Evolutionary conservation across 2,888 invertebrate species (phyloP).

Genomic region (Isotomurus palustris): DNA sequence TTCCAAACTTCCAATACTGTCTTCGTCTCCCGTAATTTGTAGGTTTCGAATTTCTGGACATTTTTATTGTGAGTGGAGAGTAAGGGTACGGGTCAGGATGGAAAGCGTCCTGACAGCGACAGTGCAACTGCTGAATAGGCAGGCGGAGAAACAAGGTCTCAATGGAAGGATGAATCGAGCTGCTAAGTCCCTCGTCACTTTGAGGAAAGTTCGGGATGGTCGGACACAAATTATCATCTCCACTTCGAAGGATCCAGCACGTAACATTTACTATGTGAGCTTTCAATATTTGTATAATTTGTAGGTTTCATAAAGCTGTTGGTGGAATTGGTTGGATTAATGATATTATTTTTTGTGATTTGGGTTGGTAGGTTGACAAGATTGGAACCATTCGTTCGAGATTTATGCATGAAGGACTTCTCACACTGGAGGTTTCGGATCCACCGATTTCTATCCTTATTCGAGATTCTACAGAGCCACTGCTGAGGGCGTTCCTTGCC

Average conservation of each 20-base stretch:
- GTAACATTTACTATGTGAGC: not conserved
- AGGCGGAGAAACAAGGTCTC: slow-evolving; percentile 16
- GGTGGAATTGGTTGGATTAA: not conserved
- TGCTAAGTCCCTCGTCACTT: slow-evolving; percentile 16
- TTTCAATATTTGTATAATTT: not conserved
- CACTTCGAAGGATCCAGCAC: not conserved
- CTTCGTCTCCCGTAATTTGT: slow-evolving; percentile 2
- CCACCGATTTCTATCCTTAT: slow-evolving; percentile 27
- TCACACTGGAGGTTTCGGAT: slow-evolving; percentile 26
- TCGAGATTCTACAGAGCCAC: slow-evolving; percentile 4
- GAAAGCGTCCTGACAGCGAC: too few relatives aligned
- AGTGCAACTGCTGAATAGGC: slow-evolving; percentile 9
- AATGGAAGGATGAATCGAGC: not conserved
- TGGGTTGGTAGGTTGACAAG: slow-evolving; percentile 7
- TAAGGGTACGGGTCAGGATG: too few relatives aligned
- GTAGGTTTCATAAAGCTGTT: not conserved
- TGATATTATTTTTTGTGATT: not conserved
- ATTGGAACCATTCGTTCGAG: slow-evolving; percentile 17
- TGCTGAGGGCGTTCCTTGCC: slow-evolving; percentile 12
- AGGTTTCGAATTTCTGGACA: not conserved
- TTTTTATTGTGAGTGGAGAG: not conserved
- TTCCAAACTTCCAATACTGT: not conserved
- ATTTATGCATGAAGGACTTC: slow-evolving; percentile 19
- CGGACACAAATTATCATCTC: slow-evolving; percentile 10
- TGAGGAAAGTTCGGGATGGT: slow-evolving; percentile 20